Evolutionary conservation across 2,888 invertebrate species (phyloP).

Genomic region (Gymnocheta viridis): DNA sequence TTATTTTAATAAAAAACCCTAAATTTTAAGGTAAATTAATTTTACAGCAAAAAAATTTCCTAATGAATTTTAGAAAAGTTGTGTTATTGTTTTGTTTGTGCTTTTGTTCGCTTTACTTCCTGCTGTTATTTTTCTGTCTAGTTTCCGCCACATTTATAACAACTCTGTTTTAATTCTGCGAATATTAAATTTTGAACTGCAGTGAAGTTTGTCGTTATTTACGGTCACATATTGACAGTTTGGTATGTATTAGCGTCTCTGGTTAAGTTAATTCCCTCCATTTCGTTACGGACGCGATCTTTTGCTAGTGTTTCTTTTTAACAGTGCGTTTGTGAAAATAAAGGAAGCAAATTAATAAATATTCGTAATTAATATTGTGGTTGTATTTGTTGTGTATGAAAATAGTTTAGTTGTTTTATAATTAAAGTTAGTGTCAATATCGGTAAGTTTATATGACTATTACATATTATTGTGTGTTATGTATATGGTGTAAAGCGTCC

Average conservation of each 20-base stretch:
- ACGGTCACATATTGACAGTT: background rate
- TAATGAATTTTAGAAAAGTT: background rate
- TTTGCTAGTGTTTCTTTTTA: background rate
- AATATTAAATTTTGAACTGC: background rate
- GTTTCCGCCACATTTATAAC: background rate
- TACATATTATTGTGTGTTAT: too few species aligned
- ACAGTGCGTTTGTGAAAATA: background rate
- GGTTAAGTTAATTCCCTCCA: background rate
- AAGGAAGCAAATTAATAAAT: background rate
- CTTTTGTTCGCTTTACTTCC: slow-evolving; percentile 1
- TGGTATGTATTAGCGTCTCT: background rate
- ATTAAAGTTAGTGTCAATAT: background rate
- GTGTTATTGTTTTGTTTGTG: background rate
- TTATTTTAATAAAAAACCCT: slow-evolving; percentile 33
- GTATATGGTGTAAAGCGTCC: too few species aligned
- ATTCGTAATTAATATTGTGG: background rate
- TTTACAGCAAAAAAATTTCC: background rate
- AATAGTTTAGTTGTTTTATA: background rate
- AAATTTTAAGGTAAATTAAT: background rate
- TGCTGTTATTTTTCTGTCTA: background rate
- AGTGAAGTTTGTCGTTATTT: background rate
- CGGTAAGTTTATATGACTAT: background rate
- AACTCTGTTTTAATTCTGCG: background rate
- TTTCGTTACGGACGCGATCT: background rate
- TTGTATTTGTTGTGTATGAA: background rate